These are phyloP conservation scores for Calameuta idolon DNA, from an alignment of 2,888 invertebrate genomes.

Conservation along the genomic window DNA sequence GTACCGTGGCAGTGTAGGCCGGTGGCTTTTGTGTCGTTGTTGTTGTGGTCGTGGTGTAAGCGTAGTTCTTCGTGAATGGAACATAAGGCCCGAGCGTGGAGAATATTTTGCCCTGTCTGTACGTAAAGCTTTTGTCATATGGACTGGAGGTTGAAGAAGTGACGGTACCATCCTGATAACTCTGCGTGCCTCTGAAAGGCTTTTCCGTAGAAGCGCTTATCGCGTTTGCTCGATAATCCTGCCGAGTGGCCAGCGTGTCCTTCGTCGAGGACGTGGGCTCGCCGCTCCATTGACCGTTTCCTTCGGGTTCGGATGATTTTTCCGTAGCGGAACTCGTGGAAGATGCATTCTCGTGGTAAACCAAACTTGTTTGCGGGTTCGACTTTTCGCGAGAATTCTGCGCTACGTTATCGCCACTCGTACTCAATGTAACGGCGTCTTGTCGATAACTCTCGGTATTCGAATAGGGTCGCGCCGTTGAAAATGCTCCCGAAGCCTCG, in stretches of 20 bases:
- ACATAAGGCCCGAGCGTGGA: slow-evolving; percentile 59
- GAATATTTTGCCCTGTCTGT: slow-evolving; percentile 55
- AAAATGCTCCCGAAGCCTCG: slow-evolving; percentile 6
- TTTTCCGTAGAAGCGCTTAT: slow-evolving; percentile 55
- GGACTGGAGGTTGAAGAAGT: slow-evolving; percentile 49
- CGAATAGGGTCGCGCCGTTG: slow-evolving; percentile 19
- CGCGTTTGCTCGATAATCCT: slow-evolving; percentile 44
- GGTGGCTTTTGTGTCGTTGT: slow-evolving; percentile 45
- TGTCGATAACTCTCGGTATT: slow-evolving; percentile 16
- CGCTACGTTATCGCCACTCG: not conserved
- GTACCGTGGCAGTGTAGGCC: slow-evolving; percentile 54
- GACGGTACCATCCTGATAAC: slow-evolving; percentile 23
- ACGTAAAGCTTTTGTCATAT: slow-evolving; percentile 56
- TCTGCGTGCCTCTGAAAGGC: slow-evolving; percentile 34
- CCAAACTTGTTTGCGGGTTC: not conserved
- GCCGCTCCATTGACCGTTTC: not conserved
- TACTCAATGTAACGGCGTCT: slow-evolving; percentile 16
- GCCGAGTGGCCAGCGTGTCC: slow-evolving; percentile 34
- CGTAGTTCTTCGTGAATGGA: slow-evolving; percentile 62
- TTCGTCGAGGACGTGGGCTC: slow-evolving; percentile 27
- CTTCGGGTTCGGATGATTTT: not conserved
- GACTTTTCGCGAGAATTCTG: not conserved
- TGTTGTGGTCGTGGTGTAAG: slow-evolving; percentile 41
- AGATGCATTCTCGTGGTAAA: not conserved
- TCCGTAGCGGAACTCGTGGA: not conserved